Evolutionary conservation across 2,113 vertebrate genomes (phyloP).

Genomic region (Sitta europaea): DNA sequence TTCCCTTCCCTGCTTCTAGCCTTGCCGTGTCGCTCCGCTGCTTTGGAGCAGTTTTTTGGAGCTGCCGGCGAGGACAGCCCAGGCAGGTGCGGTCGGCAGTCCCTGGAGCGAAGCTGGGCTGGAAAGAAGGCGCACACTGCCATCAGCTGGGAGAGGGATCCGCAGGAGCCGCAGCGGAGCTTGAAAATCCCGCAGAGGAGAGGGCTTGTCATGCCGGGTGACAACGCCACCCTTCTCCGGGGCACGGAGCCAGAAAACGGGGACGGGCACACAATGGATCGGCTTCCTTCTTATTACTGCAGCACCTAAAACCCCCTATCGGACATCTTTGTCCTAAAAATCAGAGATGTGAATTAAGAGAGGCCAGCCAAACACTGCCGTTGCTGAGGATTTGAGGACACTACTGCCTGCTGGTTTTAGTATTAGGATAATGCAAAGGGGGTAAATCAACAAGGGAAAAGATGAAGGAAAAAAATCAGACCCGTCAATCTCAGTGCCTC

Average conservation of each 20-base stretch:
- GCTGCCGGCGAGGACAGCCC: neutral
- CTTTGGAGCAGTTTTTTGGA: neutral
- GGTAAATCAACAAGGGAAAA: neutral
- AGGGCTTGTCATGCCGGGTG: accelerated
- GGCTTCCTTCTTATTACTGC: neutral
- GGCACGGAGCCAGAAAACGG: neutral
- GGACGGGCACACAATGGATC: accelerated
- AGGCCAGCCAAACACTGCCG: neutral
- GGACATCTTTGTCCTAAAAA: neutral
- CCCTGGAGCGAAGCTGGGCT: accelerated
- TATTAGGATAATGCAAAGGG: neutral
- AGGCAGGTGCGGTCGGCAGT: accelerated
- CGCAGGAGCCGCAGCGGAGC: accelerated
- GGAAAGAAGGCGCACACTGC: neutral
- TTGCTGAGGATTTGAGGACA: neutral
- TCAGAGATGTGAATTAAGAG: neutral
- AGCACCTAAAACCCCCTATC: neutral
- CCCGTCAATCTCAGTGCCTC: neutral
- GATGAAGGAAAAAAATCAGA: neutral
- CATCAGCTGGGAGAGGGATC: conserved; percentile 27
- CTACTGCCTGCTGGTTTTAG: neutral
- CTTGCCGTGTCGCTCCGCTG: neutral
- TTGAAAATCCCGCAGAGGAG: accelerated
- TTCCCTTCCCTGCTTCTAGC: neutral
- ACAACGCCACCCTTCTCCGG: accelerated